Evolutionary conservation across 2,888 invertebrate genomes (phyloP).

Genomic region (Anthrax anthrax): DNA sequence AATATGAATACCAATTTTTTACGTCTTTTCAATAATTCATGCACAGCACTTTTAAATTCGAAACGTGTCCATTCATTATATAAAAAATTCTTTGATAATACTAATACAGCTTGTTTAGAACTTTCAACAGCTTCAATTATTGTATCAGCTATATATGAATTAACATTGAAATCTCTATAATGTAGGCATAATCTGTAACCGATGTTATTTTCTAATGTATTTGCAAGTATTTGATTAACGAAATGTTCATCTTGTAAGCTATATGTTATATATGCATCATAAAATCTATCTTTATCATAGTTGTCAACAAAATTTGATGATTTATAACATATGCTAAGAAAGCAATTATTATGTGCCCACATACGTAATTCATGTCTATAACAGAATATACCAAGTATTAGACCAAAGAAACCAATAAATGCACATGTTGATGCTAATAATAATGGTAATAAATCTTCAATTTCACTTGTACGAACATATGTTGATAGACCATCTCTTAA

Average conservation of each 20-base stretch:
- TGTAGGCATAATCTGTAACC: constrained; percentile 80
- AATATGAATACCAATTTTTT: constrained; percentile 80
- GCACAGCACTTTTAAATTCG: constrained; percentile 87
- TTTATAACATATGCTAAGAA: constrained; percentile 74
- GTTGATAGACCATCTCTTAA: constrained; percentile 56
- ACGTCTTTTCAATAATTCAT: constrained; percentile 73
- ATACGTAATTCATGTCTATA: constrained; percentile 68
- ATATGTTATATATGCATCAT: constrained; percentile 92
- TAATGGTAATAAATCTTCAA: constrained; percentile 69
- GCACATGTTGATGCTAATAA: constrained; percentile 63
- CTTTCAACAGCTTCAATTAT: constrained; percentile 86
- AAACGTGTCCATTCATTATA: constrained; percentile 91
- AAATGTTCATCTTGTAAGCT: constrained; percentile 86
- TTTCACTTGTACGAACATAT: constrained; percentile 45
- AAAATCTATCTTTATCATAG: constrained; percentile 66
- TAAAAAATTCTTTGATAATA: constrained; percentile 83
- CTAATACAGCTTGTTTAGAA: constrained; percentile 76
- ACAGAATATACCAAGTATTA: constrained; percentile 64
- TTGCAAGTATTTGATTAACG: constrained; percentile 75
- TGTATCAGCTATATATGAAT: constrained; percentile 80
- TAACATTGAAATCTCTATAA: constrained; percentile 80
- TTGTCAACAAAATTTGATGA: constrained; percentile 64
- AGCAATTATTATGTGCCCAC: constrained; percentile 77
- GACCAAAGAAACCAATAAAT: constrained; percentile 58
- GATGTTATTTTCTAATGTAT: constrained; percentile 71